phyloP scores from a whole-genome alignment of 1,140 invertebrate species.

The Drosophila tropicalis region DNA sequence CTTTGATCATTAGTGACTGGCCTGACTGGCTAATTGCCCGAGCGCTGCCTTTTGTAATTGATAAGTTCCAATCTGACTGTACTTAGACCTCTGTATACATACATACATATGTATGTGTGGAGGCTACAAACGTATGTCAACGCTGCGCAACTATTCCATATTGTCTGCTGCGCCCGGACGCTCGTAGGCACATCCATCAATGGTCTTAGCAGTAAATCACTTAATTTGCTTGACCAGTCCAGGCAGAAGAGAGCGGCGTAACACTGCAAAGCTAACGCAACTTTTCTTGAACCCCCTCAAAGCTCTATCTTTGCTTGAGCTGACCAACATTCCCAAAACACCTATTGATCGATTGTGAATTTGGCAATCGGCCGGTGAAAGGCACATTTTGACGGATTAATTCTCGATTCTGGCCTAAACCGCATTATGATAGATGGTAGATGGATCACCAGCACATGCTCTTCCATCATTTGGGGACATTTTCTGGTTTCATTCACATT shows the following conservation, averaged over 20 bases:
- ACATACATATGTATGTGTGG: conserved; percentile 5
- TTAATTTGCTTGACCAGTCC: conserved; percentile 53
- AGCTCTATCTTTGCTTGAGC: conserved; percentile 2
- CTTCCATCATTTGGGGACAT: conserved; percentile 51
- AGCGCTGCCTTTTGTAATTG: conserved; percentile 75
- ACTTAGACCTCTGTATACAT: neutral
- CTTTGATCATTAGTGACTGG: conserved; percentile 67
- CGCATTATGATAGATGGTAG: conserved; percentile 75
- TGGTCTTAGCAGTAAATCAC: conserved; percentile 61
- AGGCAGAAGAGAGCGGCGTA: conserved; percentile 12
- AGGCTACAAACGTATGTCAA: neutral
- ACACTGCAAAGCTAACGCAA: conserved; percentile 6
- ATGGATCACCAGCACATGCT: conserved; percentile 67
- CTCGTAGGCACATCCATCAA: conserved; percentile 60
- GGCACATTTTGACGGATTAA: conserved; percentile 72
- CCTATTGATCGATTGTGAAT: conserved; percentile 76
- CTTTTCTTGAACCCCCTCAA: neutral
- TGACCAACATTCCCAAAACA: conserved; percentile 55
- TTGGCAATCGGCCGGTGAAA: conserved; percentile 58
- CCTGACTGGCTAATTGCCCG: conserved; percentile 67
- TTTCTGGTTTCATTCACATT: conserved; percentile 1
- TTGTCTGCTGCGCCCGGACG: conserved; percentile 44
- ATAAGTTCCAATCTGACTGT: conserved; percentile 42
- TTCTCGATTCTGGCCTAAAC: conserved; percentile 72
- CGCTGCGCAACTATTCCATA: conserved; percentile 34